phyloP scores from a whole-genome alignment of 1,140 invertebrate genomes.

The Cyphomyrmex costatus region DNA sequence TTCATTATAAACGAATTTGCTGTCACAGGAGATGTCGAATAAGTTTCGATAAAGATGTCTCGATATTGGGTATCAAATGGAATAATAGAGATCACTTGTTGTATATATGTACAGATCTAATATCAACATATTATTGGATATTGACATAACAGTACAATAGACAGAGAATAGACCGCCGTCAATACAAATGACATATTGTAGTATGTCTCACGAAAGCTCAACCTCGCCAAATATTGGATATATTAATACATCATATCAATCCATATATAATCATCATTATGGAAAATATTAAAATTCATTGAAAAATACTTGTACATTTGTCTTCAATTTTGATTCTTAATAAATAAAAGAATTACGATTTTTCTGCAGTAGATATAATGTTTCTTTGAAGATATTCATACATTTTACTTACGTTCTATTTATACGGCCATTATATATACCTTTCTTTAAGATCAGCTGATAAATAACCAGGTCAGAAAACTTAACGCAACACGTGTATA shows the following conservation, averaged over 20 bases:
- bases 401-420: slow-evolving; percentile 22
- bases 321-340: not conserved
- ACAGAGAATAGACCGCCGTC: slow-evolving; percentile 25
- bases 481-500: not conserved
- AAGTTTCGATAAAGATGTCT: slow-evolving; percentile 32
- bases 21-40: slow-evolving; percentile 47
- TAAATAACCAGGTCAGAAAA: slow-evolving; percentile 15
- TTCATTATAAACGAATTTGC: slow-evolving; percentile 62
- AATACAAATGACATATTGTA: slow-evolving; percentile 30
- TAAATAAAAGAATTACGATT: not conserved
- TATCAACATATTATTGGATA: slow-evolving; percentile 31
- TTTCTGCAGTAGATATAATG: not conserved
- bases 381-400: not conserved
- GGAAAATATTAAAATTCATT: not conserved
- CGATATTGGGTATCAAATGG: not conserved
- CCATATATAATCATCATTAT: not conserved
- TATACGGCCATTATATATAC: not conserved
- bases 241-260: not conserved
- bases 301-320: not conserved
- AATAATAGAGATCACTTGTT: slow-evolving; percentile 36
- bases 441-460: not conserved
- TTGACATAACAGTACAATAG: slow-evolving; percentile 22
- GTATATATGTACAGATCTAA: slow-evolving; percentile 17
- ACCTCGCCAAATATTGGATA: slow-evolving; percentile 25
- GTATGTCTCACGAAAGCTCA: not conserved